A percentile compares a stretch with the other conserved stretches of the same genome.
Evolutionary conservation across 1,140 invertebrate species (phyloP).

Genomic region (Lepidurus couesii): DNA sequence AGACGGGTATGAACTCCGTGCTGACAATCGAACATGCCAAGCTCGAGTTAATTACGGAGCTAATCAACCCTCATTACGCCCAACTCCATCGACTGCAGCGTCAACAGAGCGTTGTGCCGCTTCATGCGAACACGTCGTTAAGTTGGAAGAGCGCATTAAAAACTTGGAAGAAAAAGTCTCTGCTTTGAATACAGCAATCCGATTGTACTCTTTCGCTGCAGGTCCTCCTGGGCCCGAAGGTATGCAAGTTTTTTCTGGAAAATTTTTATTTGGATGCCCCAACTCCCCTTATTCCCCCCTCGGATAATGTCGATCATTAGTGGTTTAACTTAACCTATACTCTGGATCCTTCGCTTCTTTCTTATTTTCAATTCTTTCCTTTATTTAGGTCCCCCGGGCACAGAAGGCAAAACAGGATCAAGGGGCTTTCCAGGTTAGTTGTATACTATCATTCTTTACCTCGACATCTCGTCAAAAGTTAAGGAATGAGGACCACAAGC

Average conservation of each 20-base stretch:
- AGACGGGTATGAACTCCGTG: constrained; percentile 48
- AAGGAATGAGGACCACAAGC: neutral
- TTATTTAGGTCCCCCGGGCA: neutral
- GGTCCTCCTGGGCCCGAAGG: constrained; percentile 47
- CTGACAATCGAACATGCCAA: constrained; percentile 57
- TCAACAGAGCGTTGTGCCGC: constrained; percentile 50
- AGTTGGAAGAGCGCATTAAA: constrained; percentile 53
- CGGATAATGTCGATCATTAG: neutral
- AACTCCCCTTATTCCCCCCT: no score
- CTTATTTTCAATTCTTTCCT: neutral
- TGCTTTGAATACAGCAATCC: constrained; percentile 53
- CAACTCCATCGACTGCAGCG: constrained; percentile 41
- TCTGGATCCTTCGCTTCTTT: neutral
- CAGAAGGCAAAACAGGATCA: constrained; percentile 27
- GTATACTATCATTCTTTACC: neutral
- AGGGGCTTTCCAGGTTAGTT: constrained; percentile 33
- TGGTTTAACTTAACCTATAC: neutral
- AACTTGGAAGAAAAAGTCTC: constrained; percentile 51
- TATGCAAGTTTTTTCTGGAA: constrained; percentile 34
- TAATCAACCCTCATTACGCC: neutral
- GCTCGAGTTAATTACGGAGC: constrained; percentile 2
- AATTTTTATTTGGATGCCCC: no score
- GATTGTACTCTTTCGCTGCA: constrained; percentile 52
- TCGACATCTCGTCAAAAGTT: neutral
- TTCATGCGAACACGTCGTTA: constrained; percentile 53